Evolutionary conservation across 1,140 invertebrate species (phyloP).

Genomic region (Pinna nobilis): DNA sequence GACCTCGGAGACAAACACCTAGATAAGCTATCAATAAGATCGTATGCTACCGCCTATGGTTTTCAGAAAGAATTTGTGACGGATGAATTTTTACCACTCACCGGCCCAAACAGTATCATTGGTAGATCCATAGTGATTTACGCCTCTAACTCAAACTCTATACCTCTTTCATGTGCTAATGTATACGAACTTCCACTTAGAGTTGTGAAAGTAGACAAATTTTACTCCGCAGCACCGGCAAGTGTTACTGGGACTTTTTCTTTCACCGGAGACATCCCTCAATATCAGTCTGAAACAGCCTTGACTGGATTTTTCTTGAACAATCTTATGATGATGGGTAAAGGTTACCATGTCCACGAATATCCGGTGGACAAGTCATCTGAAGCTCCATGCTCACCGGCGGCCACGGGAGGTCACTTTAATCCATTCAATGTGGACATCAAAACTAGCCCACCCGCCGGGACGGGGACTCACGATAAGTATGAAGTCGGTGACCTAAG

Average conservation of each 20-base stretch:
- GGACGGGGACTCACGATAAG: constrained; percentile 80
- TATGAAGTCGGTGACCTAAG: constrained; percentile 90
- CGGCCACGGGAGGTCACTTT: constrained; percentile 82
- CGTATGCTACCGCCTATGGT: too few species aligned
- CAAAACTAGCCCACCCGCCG: constrained; percentile 68
- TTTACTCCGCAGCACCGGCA: constrained; percentile 67
- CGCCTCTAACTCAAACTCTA: constrained; percentile 89
- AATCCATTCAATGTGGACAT: constrained; percentile 76
- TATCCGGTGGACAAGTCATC: constrained; percentile 76
- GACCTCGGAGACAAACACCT: constrained; percentile 79
- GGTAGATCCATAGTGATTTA: constrained; percentile 91
- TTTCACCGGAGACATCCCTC: constrained; percentile 73
- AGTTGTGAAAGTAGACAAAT: constrained; percentile 54
- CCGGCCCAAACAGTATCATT: constrained; percentile 85
- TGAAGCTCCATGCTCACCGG: constrained; percentile 89
- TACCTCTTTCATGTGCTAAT: constrained; percentile 89
- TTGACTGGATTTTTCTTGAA: constrained; percentile 79
- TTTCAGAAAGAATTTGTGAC: constrained; percentile 85
- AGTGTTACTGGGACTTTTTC: constrained; percentile 44
- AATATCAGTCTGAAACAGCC: constrained; percentile 53
- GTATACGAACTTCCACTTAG: constrained; percentile 58
- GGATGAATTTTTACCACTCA: constrained; percentile 84
- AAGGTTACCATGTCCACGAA: constrained; percentile 76
- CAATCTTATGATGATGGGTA: constrained; percentile 76
- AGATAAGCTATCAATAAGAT: constrained; percentile 84